Base-by-base conservation (phyloP, 2,888 invertebrate species). In the Eudemis profundana region DNA sequence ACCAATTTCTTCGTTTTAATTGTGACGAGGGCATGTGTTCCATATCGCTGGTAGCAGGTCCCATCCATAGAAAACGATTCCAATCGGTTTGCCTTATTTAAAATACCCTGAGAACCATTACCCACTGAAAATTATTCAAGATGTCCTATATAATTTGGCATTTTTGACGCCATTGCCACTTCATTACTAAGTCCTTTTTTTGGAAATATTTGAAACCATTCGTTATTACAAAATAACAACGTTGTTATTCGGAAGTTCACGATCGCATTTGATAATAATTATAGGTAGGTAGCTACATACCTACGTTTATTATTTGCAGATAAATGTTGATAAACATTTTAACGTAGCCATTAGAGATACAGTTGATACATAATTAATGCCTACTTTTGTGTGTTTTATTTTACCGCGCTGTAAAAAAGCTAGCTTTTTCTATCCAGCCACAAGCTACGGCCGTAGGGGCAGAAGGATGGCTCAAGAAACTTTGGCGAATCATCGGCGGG, bases 401-500 rank as follows among this genome's bases (percentile, higher is more conserved):
- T 33, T 33, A 33, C 33, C 33, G 8, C 12, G 17, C 17, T 10
- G 12, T n/a, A 46, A 57, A 19, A 57, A 57, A 21, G 46, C 33
- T 40, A 46, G 19, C 1, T 61, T 51, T 46, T 27, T 61, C 29
- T 44, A 23, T 53, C 15, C 53, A 61, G 51, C 33, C 12, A 15
- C 19, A 14, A 23, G 46, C 12, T 23, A 19, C 47, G 15, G 47
- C 38, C 7, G 23, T 15, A 17, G 27, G 7, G n/a, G 1, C 36
- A 15, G 38, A 27, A 27, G 27, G 54, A 27, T 54, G 54, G 40
- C 27, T 54, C 10, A 38, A 46, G 21, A 46, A 19, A 14, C 46
- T 62, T n/a, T 47, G 62, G 62, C 54, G 33, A 46, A n/a, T 38
- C 10, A 54, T 27, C 27, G 29, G 47, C 7, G 27, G 15, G 40